A percentile compares a stretch with the other conserved stretches of the same genome.
Evolutionary conservation across 1,140 invertebrate genomes (phyloP).

Genomic region (Scaptomyza graminum): DNA sequence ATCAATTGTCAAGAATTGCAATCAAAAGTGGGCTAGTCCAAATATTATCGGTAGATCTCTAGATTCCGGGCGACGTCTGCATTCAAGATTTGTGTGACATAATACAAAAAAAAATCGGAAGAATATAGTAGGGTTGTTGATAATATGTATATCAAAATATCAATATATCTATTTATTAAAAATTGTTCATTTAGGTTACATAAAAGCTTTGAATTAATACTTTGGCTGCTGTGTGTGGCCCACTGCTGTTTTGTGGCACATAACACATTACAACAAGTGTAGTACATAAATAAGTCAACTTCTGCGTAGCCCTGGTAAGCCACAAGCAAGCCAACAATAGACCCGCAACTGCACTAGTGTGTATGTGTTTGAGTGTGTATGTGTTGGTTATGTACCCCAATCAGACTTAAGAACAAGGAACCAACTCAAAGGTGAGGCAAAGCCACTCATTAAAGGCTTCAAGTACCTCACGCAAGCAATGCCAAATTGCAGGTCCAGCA

Average conservation of each 20-base stretch:
- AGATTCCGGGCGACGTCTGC: too few species aligned
- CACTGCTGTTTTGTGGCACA: neutral
- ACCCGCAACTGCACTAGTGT: neutral
- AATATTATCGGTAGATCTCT: too few species aligned
- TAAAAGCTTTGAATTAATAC: neutral
- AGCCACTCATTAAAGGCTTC: slow-evolving; percentile 64
- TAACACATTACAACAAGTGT: neutral
- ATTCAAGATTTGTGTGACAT: too few species aligned
- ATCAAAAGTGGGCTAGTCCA: too few species aligned
- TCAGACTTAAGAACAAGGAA: slow-evolving; percentile 38
- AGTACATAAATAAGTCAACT: slow-evolving; percentile 2
- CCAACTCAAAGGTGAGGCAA: slow-evolving; percentile 6
- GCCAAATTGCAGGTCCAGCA: slow-evolving; percentile 54
- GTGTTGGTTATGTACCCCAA: slow-evolving; percentile 39
- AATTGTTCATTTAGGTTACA: too few species aligned
- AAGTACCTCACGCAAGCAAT: slow-evolving; percentile 41
- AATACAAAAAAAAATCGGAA: too few species aligned
- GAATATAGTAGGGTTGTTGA: too few species aligned
- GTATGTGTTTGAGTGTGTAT: slow-evolving; percentile 8
- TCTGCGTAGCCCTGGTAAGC: neutral
- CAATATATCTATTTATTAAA: too few species aligned
- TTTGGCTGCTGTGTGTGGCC: neutral
- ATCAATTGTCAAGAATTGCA: too few species aligned
- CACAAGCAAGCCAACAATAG: slow-evolving; percentile 8
- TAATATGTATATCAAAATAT: too few species aligned